Percentiles rank a stretch among this genome's conserved stretches.
Conservation (phyloP, 2,797 vertebrate genomes). For the Cyclopterus lumpus region DNA sequence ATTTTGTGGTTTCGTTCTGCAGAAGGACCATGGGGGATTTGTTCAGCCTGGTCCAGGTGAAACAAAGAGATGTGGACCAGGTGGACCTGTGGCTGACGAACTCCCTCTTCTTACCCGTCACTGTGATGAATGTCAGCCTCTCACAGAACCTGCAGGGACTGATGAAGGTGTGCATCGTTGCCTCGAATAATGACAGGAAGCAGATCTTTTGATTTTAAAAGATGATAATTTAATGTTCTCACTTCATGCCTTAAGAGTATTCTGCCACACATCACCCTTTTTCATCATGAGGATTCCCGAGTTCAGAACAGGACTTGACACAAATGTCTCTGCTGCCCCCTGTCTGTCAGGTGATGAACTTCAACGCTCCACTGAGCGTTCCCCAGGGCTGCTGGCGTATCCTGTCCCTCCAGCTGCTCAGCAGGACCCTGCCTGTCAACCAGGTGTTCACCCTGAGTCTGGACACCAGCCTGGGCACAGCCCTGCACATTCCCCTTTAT, state of each 20-base stretch:
- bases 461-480: conserved; percentile 86
- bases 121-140: conserved; percentile 86
- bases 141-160: conserved; percentile 83
- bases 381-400: conserved; percentile 92
- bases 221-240: not conserved
- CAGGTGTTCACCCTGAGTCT: conserved; percentile 87
- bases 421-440: conserved; percentile 83
- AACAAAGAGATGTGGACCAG: conserved; percentile 82
- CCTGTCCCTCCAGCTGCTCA: conserved; percentile 89
- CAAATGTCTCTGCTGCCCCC: conserved; percentile 50
- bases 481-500: conserved; percentile 89
- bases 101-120: conserved; percentile 83
- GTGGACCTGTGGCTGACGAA: conserved; percentile 93
- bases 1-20: conserved; percentile 3
- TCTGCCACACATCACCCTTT: not conserved
- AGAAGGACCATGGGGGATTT: conserved; percentile 75
- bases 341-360: conserved; percentile 88
- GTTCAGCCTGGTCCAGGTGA: conserved; percentile 86
- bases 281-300: not conserved
- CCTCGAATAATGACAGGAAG: not conserved
- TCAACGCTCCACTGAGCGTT: conserved; percentile 85
- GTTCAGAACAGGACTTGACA: not conserved
- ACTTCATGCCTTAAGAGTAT: not conserved
- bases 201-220: not conserved
- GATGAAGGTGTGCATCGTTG: conserved; percentile 85